phyloP scores from a whole-genome alignment of 2,797 vertebrate genomes.

The Scolopax bukidnonensis region DNA sequence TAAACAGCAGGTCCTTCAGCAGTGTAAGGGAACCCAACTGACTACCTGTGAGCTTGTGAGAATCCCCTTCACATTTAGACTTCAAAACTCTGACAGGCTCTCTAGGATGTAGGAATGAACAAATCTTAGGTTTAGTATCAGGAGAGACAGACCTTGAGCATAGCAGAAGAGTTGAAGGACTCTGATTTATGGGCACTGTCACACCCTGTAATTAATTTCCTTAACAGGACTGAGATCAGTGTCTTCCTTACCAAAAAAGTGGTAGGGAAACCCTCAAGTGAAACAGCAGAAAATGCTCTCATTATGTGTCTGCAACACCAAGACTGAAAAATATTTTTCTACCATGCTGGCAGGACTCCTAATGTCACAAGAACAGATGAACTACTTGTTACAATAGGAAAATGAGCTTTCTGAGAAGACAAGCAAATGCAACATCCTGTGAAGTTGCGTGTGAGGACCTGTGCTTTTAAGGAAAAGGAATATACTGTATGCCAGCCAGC shows the following conservation, averaged over 20 bases:
- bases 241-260: not conserved
- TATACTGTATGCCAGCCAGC: not conserved
- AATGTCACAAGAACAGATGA: not conserved
- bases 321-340: not conserved
- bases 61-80: not conserved
- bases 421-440: not conserved
- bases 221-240: not conserved
- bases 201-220: not conserved
- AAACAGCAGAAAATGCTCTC: not conserved
- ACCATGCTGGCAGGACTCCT: not conserved
- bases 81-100: not conserved
- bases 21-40: not conserved
- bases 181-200: not conserved
- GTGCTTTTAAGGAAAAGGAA: not conserved
- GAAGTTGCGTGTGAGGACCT: not conserved
- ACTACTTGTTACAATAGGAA: accelerated
- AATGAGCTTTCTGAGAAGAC: not conserved
- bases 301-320: not conserved
- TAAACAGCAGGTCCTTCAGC: not conserved
- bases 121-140: not conserved
- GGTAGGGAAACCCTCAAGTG: not conserved
- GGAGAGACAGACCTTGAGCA: not conserved
- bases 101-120: not conserved
- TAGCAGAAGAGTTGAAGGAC: not conserved
- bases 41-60: not conserved